Evolutionary conservation across 2,888 invertebrate genomes (phyloP).

Genomic region (Andrena minutula): DNA sequence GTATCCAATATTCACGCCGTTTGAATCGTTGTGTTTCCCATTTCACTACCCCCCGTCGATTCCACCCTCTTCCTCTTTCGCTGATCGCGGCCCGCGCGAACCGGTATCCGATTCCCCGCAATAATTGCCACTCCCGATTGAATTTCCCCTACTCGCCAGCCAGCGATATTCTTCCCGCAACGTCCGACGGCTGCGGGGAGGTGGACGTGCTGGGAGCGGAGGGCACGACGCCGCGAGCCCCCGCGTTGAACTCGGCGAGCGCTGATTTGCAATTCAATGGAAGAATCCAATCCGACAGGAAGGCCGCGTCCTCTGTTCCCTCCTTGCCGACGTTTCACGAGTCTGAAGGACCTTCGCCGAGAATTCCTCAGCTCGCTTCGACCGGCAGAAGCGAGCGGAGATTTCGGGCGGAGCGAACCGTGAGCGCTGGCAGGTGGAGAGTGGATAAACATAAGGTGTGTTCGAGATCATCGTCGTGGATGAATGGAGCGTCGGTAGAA

Average conservation of each 20-base stretch:
- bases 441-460: not conserved
- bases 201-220: conserved; percentile 49
- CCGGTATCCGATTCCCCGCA: conserved; percentile 69
- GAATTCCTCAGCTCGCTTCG: conserved; percentile 38
- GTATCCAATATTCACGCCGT: conserved; percentile 50
- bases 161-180: conserved; percentile 63
- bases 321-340: conserved; percentile 9
- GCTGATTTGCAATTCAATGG: conserved; percentile 76
- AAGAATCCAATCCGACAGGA: conserved; percentile 70
- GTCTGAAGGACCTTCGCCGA: not conserved
- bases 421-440: conserved; percentile 19
- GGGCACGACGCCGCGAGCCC: conserved; percentile 66
- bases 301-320: conserved; percentile 25
- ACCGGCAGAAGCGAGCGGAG: conserved; percentile 46
- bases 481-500: not conserved
- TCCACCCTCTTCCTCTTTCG: not conserved
- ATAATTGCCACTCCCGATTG: conserved; percentile 74
- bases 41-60: conserved; percentile 30
- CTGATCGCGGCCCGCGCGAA: conserved; percentile 18
- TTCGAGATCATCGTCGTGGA: conserved; percentile 29
- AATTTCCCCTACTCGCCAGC: conserved; percentile 61
- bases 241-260: conserved; percentile 73
- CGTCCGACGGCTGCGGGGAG: conserved; percentile 38
- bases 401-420: conserved; percentile 48
- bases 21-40: conserved; percentile 38